Percentiles rank a stretch among this genome's conserved stretches.
phyloP scores from a whole-genome alignment of 2,888 invertebrate species.

The Cosmia pyralina region DNA sequence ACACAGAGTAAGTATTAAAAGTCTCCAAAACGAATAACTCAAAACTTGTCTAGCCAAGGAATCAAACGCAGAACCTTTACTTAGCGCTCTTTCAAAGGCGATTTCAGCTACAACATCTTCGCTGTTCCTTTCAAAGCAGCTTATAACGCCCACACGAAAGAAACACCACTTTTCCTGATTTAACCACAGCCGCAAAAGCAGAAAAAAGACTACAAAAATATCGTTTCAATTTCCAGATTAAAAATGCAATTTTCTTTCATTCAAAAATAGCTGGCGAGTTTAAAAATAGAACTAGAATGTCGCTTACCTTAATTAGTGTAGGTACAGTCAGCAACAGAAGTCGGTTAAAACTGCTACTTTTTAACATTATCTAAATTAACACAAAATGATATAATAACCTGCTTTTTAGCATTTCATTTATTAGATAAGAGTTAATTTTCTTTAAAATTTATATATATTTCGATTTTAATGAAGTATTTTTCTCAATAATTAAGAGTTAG shows the following conservation, averaged over 20 bases:
- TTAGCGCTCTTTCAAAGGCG: neutral
- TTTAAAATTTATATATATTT: too few relatives aligned
- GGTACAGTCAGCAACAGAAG: too few relatives aligned
- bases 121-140: neutral
- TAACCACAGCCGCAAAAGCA: neutral
- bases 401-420: too few relatives aligned
- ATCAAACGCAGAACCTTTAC: slow-evolving; percentile 4
- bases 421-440: too few relatives aligned
- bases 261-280: slow-evolving; percentile 30
- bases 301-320: slow-evolving; percentile 40
- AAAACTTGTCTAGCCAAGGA: slow-evolving; percentile 10
- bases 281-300: slow-evolving; percentile 44
- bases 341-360: too few relatives aligned
- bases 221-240: slow-evolving; percentile 17
- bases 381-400: too few relatives aligned
- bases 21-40: neutral
- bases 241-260: slow-evolving; percentile 31
- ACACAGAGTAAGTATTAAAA: neutral
- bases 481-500: too few relatives aligned
- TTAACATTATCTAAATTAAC: too few relatives aligned
- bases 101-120: neutral
- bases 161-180: neutral
- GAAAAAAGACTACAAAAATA: slow-evolving; percentile 1
- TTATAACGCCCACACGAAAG: slow-evolving; percentile 5
- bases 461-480: too few relatives aligned